Conservation (phyloP, 1,140 invertebrate genomes). For the Vanessa tameamea region DNA sequence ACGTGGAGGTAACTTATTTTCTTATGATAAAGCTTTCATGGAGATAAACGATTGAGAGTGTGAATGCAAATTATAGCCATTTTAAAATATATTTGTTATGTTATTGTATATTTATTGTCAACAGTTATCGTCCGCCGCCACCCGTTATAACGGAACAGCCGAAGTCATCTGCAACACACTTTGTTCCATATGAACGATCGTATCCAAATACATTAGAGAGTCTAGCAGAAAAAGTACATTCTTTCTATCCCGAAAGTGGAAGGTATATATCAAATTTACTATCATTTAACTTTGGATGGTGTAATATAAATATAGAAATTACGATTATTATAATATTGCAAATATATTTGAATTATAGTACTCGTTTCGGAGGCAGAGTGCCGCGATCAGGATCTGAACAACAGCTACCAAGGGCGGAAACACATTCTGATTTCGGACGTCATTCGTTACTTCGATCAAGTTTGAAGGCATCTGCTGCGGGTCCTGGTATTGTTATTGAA, state of each 20-base stretch:
- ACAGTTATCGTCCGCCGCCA: slow-evolving; percentile 84
- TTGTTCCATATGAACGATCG: slow-evolving; percentile 88
- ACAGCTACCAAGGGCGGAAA: slow-evolving; percentile 90
- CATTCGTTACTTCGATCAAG: slow-evolving; percentile 89
- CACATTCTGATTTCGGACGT: slow-evolving; percentile 85
- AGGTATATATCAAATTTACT: slow-evolving; percentile 45
- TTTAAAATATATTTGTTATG: too few relatives aligned
- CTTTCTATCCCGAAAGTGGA: slow-evolving; percentile 86
- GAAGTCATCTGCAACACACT: slow-evolving; percentile 88
- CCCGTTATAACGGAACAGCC: slow-evolving; percentile 95
- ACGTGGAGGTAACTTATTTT: slow-evolving; percentile 71
- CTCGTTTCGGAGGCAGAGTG: slow-evolving; percentile 80
- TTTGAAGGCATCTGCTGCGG: slow-evolving; percentile 83
- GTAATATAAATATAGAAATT: neutral
- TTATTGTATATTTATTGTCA: neutral
- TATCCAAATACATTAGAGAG: slow-evolving; percentile 96
- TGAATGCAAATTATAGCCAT: too few relatives aligned
- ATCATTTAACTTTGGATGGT: neutral
- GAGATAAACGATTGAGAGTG: too few relatives aligned
- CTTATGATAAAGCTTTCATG: neutral
- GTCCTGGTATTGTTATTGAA: slow-evolving; percentile 43
- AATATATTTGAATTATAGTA: slow-evolving; percentile 39
- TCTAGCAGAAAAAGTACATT: slow-evolving; percentile 93
- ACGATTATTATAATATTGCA: neutral
- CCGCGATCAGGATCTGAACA: slow-evolving; percentile 92